Evolutionary conservation across 2,113 vertebrate species (phyloP).

Genomic region (Catagonus wagneri): DNA sequence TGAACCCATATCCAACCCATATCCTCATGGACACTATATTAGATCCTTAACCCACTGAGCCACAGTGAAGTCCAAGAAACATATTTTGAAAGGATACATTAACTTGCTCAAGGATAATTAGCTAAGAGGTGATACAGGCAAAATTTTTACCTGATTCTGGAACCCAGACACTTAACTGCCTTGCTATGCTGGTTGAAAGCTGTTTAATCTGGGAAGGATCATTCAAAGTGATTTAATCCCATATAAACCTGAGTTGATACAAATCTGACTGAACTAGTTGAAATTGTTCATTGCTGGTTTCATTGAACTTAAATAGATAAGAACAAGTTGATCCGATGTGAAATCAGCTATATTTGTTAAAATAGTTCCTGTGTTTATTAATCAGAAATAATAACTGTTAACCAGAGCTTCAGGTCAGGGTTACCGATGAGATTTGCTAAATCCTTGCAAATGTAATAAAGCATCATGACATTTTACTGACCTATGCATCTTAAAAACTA

Average conservation of each 20-base stretch:
- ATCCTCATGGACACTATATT: too few relatives aligned
- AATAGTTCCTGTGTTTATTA: not conserved
- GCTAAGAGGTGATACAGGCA: not conserved
- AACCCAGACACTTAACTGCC: not conserved
- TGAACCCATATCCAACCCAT: too few relatives aligned
- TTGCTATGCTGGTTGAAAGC: not conserved
- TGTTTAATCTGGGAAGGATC: not conserved
- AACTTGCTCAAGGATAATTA: not conserved
- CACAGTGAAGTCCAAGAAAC: slow-evolving; percentile 25
- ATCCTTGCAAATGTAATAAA: not conserved
- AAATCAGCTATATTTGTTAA: not conserved
- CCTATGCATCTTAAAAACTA: not conserved
- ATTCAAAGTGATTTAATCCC: not conserved
- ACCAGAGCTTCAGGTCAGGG: not conserved
- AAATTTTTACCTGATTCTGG: not conserved
- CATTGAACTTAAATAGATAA: not conserved
- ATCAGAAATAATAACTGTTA: not conserved
- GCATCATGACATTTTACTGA: not conserved
- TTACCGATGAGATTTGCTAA: slow-evolving; percentile 29
- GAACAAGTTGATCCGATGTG: slow-evolving; percentile 18
- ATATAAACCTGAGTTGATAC: not conserved
- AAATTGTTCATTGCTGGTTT: not conserved
- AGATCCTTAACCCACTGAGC: too few relatives aligned
- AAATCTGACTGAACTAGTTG: not conserved
- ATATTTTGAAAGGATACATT: slow-evolving; percentile 29